A percentile compares a stretch with the other conserved stretches of the same genome.
phyloP scores from a whole-genome alignment of 2,888 invertebrate genomes.

The Drosophila planitibia region DNA sequence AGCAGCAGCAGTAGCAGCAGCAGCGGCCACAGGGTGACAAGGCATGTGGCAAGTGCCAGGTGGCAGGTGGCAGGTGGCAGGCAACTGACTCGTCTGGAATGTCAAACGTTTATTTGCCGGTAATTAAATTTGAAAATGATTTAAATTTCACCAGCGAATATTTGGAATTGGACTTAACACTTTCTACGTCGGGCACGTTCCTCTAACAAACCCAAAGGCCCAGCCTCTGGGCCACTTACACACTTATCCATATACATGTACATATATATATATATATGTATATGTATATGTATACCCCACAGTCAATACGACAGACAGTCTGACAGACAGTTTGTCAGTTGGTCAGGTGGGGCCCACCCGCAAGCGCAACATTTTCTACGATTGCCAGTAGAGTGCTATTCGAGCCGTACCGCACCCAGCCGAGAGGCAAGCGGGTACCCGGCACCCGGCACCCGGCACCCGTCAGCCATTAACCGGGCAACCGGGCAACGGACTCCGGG shows the following conservation, averaged over 20 bases:
- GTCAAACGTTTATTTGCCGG: slow-evolving; percentile 78
- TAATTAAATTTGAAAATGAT: slow-evolving; percentile 81
- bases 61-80: slow-evolving; percentile 42
- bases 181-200: slow-evolving; percentile 64
- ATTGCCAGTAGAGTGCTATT: neutral
- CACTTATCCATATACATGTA: neutral
- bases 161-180: slow-evolving; percentile 78
- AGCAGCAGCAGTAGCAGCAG: neutral
- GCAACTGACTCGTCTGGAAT: slow-evolving; percentile 62
- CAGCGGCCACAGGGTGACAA: slow-evolving; percentile 8
- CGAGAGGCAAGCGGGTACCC: neutral
- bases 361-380: slow-evolving; percentile 47
- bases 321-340: slow-evolving; percentile 1
- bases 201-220: slow-evolving; percentile 28
- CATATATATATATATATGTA: neutral
- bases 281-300: neutral
- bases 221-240: slow-evolving; percentile 12
- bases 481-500: slow-evolving; percentile 1
- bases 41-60: slow-evolving; percentile 29
- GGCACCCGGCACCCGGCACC: neutral
- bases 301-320: neutral
- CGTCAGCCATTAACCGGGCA: neutral
- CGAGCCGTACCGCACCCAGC: neutral
- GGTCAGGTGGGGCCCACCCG: slow-evolving; percentile 62
- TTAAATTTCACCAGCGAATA: slow-evolving; percentile 78